Percentiles rank a stretch among this genome's conserved stretches.
Evolutionary conservation across 1,140 invertebrate genomes (phyloP).

Genomic region (Argopecten irradians): DNA sequence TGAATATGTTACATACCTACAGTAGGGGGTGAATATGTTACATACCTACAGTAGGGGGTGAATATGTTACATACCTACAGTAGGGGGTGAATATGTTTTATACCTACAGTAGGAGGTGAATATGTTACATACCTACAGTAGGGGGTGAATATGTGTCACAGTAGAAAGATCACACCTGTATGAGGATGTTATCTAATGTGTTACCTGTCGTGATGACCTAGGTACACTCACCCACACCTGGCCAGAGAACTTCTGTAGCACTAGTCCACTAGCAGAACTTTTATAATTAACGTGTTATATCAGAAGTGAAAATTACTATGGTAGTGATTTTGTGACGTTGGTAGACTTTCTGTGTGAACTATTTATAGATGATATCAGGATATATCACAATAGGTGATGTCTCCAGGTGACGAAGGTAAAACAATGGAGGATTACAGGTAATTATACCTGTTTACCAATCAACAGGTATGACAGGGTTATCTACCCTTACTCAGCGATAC

Average conservation of each 20-base stretch:
- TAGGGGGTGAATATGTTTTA: neutral
- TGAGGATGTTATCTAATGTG: neutral
- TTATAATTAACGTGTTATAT: constrained; percentile 1
- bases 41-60: neutral
- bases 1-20: neutral
- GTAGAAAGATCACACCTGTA: too few relatives aligned
- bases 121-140: neutral
- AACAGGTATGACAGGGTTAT: neutral
- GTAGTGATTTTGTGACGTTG: constrained; percentile 17
- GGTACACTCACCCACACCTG: neutral
- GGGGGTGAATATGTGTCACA: too few relatives aligned
- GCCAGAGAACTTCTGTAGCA: neutral
- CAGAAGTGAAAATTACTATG: neutral
- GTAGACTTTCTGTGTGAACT: constrained; percentile 10
- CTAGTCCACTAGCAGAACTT: constrained; percentile 14
- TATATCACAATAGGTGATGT: neutral
- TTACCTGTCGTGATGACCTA: neutral
- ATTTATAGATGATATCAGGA: neutral
- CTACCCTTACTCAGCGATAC: neutral
- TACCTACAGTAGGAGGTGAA: neutral
- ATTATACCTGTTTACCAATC: neutral
- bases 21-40: neutral
- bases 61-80: neutral
- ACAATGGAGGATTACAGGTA: neutral
- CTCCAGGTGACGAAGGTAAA: too few relatives aligned